A percentile compares a stretch with the other conserved stretches of the same genome.
phyloP scores from a whole-genome alignment of 2,113 vertebrate species.

The Corythornis madagascariensis region DNA sequence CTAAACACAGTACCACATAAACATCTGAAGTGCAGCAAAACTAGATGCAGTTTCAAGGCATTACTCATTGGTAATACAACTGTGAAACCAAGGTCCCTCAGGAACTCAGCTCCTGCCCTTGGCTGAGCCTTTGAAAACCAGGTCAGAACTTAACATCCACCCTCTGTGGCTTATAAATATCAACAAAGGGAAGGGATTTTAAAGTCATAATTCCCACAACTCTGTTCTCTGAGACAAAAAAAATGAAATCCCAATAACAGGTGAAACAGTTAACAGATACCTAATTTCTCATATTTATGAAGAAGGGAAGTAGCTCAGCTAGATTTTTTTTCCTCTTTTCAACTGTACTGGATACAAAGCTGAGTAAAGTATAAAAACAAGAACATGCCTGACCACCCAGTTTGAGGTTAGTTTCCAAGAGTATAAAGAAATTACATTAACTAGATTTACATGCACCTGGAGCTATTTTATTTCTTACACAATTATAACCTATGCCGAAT shows the following conservation, averaged over 20 bases:
- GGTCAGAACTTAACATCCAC: conserved; percentile 42
- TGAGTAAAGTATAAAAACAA: background rate
- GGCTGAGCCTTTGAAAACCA: conserved; percentile 43
- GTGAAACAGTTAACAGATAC: background rate
- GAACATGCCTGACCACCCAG: background rate
- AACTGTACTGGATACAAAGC: background rate
- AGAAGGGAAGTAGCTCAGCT: background rate
- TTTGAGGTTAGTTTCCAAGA: background rate
- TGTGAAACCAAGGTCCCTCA: background rate
- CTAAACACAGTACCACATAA: conserved; percentile 7
- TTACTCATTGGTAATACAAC: conserved; percentile 45
- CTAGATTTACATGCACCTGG: background rate
- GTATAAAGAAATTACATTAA: background rate
- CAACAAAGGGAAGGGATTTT: conserved; percentile 27
- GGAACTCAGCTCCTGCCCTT: conserved; percentile 35
- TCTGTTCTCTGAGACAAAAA: background rate
- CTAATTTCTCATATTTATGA: background rate
- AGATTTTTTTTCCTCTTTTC: background rate
- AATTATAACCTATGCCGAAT: background rate
- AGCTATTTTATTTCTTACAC: background rate
- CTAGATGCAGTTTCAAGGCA: background rate
- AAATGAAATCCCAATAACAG: background rate
- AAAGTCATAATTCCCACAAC: background rate
- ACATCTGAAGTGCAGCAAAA: conserved; percentile 8
- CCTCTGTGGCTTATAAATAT: conserved; percentile 50